Conservation (phyloP, 2,888 invertebrate species). For the Diadegma fenestrale region DNA sequence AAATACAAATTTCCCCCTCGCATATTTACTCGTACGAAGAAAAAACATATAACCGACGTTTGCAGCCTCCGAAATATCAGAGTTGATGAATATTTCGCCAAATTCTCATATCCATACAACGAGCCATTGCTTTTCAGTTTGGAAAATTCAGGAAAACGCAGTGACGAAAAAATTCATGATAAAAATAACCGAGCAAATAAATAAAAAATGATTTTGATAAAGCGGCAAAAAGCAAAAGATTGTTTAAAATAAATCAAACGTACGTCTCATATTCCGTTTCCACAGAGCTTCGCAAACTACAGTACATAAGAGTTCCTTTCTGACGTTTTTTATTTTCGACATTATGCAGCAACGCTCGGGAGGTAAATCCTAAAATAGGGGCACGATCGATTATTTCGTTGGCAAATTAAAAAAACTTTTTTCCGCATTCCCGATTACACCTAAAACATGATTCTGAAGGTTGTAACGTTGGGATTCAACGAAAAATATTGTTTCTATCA, state of each 20-base stretch:
- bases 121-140: not conserved
- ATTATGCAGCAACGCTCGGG: not conserved
- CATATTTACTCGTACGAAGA: not conserved
- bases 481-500: too few species aligned
- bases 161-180: not conserved
- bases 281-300: too few species aligned
- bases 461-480: too few species aligned
- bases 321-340: slow-evolving; percentile 21
- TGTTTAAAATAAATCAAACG: not conserved
- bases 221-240: slow-evolving; percentile 11
- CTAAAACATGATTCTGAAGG: too few species aligned
- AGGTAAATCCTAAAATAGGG: not conserved
- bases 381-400: slow-evolving; percentile 1
- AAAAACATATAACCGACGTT: not conserved
- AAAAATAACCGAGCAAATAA: slow-evolving; percentile 18
- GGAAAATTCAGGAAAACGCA: slow-evolving; percentile 6
- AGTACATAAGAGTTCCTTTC: too few species aligned
- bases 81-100: slow-evolving; percentile 3
- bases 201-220: not conserved
- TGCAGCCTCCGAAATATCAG: not conserved
- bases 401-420: not conserved
- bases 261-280: too few species aligned
- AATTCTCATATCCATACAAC: slow-evolving; percentile 7
- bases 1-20: not conserved
- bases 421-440: not conserved